Percentiles rank a stretch among this genome's conserved stretches.
These are phyloP conservation scores for Argyra leucocephala DNA, from an alignment of 2,888 invertebrate species.

Conservation along the genomic window DNA sequence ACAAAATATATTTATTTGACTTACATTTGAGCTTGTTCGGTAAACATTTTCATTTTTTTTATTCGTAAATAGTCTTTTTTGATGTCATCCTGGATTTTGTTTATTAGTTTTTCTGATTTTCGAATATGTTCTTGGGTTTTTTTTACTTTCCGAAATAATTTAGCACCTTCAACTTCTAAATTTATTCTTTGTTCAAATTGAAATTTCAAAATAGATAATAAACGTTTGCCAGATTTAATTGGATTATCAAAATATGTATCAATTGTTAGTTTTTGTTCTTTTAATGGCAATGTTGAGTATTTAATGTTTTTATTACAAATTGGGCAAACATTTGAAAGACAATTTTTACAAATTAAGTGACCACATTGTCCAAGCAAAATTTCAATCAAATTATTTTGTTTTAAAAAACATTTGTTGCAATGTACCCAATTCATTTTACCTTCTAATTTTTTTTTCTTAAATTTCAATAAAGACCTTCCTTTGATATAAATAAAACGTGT, in stretches of 20 bases:
- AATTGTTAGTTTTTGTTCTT: not conserved
- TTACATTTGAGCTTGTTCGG: not conserved
- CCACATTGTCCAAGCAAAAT: not conserved
- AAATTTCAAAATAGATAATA: not conserved
- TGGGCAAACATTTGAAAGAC: not conserved
- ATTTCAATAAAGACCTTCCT: no score
- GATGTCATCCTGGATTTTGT: not conserved
- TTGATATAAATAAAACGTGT: no score
- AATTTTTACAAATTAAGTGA: not conserved
- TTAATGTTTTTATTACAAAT: not conserved
- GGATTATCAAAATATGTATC: not conserved
- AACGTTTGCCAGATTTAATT: not conserved
- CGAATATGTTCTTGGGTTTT: not conserved
- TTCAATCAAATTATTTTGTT: not conserved
- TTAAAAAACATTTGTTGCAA: not conserved
- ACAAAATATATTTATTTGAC: not conserved
- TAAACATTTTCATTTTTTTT: slow-evolving; percentile 1
- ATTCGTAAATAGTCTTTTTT: not conserved
- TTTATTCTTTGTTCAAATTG: not conserved
- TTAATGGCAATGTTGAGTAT: not conserved
- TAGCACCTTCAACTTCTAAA: not conserved
- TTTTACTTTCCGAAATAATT: not conserved
- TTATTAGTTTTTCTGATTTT: not conserved
- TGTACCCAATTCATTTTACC: not conserved
- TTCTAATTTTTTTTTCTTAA: no score